Percentiles rank a stretch among this genome's conserved stretches.
Evolutionary conservation across 2,888 invertebrate genomes (phyloP).

Genomic region (Drosophila meridionalis): DNA sequence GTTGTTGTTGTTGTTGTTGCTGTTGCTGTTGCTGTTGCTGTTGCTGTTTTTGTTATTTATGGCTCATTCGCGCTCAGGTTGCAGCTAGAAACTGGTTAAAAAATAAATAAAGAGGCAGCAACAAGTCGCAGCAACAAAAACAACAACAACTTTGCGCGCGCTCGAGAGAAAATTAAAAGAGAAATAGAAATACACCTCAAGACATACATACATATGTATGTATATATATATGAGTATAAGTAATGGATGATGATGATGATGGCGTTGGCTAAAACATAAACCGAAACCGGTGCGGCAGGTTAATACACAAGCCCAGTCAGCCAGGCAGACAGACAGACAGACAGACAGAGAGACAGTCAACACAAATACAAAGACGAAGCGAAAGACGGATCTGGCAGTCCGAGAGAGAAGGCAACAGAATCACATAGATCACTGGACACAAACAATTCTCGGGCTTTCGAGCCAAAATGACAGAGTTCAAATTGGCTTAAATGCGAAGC

Average conservation of each 20-base stretch:
- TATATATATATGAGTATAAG: conserved; percentile 43
- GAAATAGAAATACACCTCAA: conserved; percentile 75
- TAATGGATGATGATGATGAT: conserved; percentile 61
- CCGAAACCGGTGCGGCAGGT: conserved; percentile 84
- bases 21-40: conserved; percentile 33
- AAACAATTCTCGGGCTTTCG: conserved; percentile 9
- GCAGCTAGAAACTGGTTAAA: conserved; percentile 77
- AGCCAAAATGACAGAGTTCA: conserved; percentile 59
- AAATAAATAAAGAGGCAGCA: conserved; percentile 74
- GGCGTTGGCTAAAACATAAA: conserved; percentile 80
- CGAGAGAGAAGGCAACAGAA: conserved; percentile 4
- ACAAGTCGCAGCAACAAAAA: conserved; percentile 61
- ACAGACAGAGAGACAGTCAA: conserved; percentile 13
- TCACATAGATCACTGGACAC: conserved; percentile 13
- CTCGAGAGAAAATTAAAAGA: conserved; percentile 78
- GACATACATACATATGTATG: background rate
- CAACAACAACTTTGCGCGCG: conserved; percentile 56
- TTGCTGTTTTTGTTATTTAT: conserved; percentile 69
- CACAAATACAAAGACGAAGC: conserved; percentile 17
- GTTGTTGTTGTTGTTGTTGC: conserved; percentile 23
- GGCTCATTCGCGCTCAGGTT: conserved; percentile 79
- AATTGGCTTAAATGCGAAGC: conserved; percentile 12
- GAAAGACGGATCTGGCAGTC: conserved; percentile 34
- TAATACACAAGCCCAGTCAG: conserved; percentile 54
- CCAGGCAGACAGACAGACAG: conserved; percentile 22